Conservation (phyloP, 2,797 vertebrate genomes). For the Anomalospiza imberbis region DNA sequence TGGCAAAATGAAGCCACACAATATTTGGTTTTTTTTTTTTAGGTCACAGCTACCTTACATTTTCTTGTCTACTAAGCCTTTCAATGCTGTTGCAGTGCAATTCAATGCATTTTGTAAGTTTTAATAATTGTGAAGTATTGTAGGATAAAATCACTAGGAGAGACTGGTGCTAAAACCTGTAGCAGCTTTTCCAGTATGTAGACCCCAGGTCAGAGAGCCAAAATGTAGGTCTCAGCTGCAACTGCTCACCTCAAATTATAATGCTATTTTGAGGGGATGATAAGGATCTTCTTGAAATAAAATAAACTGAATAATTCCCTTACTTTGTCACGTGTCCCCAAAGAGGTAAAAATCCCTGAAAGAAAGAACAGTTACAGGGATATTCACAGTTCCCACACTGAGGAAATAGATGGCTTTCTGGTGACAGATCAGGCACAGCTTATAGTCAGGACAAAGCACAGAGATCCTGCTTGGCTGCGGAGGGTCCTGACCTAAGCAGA, state of each 20-base stretch:
- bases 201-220: slow-evolving; percentile 10
- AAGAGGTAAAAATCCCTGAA: not conserved
- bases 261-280: not conserved
- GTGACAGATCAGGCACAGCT: not conserved
- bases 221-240: not conserved
- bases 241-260: not conserved
- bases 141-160: not conserved
- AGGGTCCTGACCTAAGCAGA: not conserved
- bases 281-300: not conserved
- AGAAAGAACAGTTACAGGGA: not conserved
- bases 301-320: not conserved
- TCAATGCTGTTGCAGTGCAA: not conserved
- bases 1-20: not conserved
- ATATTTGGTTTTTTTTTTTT: not conserved
- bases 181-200: not conserved
- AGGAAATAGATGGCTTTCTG: not conserved
- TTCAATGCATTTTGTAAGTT: not conserved
- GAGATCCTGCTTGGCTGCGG: accelerated
- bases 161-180: not conserved
- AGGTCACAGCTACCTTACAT: not conserved
- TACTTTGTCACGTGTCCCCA: not conserved
- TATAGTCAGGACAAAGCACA: not conserved
- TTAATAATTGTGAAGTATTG: slow-evolving; percentile 3
- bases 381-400: not conserved
- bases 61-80: not conserved